Percentiles rank a stretch among this genome's conserved stretches.
phyloP scores from a whole-genome alignment of 2,888 invertebrate genomes.

The Trichogramma evanescens region DNA sequence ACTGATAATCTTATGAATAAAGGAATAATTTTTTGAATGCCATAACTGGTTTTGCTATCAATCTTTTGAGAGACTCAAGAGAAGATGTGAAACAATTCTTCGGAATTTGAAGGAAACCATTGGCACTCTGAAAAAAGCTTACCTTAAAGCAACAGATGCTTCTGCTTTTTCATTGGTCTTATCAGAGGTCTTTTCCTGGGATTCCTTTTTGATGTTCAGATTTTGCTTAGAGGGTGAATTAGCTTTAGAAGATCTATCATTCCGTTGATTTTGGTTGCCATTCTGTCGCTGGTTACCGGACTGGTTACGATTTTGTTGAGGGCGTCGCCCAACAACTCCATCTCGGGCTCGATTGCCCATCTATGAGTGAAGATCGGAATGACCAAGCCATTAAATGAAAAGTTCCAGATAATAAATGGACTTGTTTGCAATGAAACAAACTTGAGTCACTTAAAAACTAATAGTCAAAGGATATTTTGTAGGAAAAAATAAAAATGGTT shows the following conservation, averaged over 20 bases:
- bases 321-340: constrained; percentile 46
- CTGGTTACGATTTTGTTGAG: constrained; percentile 45
- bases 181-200: constrained; percentile 45
- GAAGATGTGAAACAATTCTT: constrained; percentile 22
- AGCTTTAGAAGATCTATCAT: constrained; percentile 48
- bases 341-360: constrained; percentile 48
- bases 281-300: constrained; percentile 47
- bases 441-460: constrained; percentile 22
- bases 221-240: constrained; percentile 47
- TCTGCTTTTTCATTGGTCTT: constrained; percentile 45
- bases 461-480: constrained; percentile 14
- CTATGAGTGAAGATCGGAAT: constrained; percentile 44
- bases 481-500: constrained; percentile 11
- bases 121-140: constrained; percentile 42
- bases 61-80: constrained; percentile 14
- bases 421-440: constrained; percentile 34
- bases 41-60: not conserved
- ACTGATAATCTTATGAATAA: not conserved
- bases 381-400: constrained; percentile 44
- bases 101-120: constrained; percentile 39
- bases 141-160: constrained; percentile 45
- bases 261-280: constrained; percentile 47
- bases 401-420: constrained; percentile 28
- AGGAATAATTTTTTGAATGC: not conserved
- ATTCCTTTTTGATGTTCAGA: constrained; percentile 46